Conservation (phyloP, 2,888 invertebrate genomes). For the Rhabditophanes sp. region DNA sequence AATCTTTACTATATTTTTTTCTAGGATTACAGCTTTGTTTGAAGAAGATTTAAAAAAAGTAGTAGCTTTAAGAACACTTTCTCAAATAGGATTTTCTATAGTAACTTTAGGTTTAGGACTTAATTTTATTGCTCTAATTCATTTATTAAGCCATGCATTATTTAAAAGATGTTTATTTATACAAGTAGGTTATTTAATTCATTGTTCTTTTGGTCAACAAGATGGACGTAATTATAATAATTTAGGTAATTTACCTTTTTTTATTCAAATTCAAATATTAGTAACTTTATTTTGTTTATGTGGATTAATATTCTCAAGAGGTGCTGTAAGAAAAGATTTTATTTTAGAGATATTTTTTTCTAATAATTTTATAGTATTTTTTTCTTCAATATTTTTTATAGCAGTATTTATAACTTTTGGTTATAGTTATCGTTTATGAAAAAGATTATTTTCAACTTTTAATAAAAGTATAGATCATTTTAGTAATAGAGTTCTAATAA, state of each 20-base stretch:
- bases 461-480: conserved; percentile 18
- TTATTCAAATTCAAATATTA: conserved; percentile 20
- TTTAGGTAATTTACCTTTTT: conserved; percentile 19
- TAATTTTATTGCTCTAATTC: conserved; percentile 42
- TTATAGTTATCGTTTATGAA: conserved; percentile 26
- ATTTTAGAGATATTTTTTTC: conserved; percentile 24
- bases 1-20: conserved; percentile 30
- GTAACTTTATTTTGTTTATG: conserved; percentile 26
- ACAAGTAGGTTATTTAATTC: conserved; percentile 28
- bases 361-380: conserved; percentile 17
- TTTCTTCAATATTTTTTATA: conserved; percentile 21
- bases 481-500: conserved; percentile 18
- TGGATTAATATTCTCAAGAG: conserved; percentile 25
- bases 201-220: conserved; percentile 27
- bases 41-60: conserved; percentile 28
- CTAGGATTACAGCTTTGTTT: conserved; percentile 18
- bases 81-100: conserved; percentile 27
- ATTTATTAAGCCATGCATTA: conserved; percentile 26
- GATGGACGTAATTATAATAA: conserved; percentile 26
- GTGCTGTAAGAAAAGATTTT: conserved; percentile 26
- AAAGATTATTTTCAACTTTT: conserved; percentile 22
- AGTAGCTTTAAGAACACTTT: conserved; percentile 23
- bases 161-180: conserved; percentile 30
- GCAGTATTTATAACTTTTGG: conserved; percentile 25
- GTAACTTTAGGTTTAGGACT: conserved; percentile 22